These are phyloP conservation scores for Lypha dubia DNA, from an alignment of 2,888 invertebrate genomes.

Conservation along the genomic window DNA sequence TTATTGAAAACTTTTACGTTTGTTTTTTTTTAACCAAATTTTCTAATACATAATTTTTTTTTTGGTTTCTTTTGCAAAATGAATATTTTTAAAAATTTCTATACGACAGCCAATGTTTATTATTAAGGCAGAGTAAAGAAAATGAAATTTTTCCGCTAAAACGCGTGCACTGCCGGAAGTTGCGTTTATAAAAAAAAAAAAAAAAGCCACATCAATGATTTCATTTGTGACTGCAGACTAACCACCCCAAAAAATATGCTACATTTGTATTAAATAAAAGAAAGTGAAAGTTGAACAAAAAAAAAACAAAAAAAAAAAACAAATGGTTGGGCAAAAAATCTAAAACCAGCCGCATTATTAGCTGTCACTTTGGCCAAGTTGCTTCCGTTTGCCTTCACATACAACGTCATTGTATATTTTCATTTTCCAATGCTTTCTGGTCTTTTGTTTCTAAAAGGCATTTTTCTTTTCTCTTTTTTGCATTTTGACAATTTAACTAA, in stretches of 20 bases:
- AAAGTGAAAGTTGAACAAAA: no score
- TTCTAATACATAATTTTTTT: background rate
- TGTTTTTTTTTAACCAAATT: slow-evolving; percentile 14
- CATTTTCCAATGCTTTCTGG: slow-evolving; percentile 47
- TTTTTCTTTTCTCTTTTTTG: no score
- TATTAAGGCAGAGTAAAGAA: slow-evolving; percentile 50
- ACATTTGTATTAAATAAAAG: slow-evolving; percentile 4
- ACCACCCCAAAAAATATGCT: slow-evolving; percentile 42
- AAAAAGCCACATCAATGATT: slow-evolving; percentile 53
- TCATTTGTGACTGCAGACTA: slow-evolving; percentile 20
- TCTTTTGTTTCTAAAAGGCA: slow-evolving; percentile 29
- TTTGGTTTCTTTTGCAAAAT: slow-evolving; percentile 18
- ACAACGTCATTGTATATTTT: slow-evolving; percentile 49
- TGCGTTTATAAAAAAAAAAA: no score
- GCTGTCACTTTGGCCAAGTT: slow-evolving; percentile 68
- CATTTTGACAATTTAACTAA: slow-evolving; percentile 68
- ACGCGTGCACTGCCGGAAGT: slow-evolving; percentile 81
- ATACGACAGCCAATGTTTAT: slow-evolving; percentile 56
- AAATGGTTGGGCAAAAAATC: slow-evolving; percentile 15
- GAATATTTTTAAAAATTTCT: slow-evolving; percentile 42
- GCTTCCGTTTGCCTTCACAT: slow-evolving; percentile 53
- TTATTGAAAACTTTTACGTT: slow-evolving; percentile 69
- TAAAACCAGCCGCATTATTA: slow-evolving; percentile 67
- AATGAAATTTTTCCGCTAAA: slow-evolving; percentile 63
- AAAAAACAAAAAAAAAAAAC: background rate